A percentile compares a stretch with the other conserved stretches of the same genome.
These are phyloP conservation scores for Dascillus cervinus DNA, from an alignment of 2,888 invertebrate species.

Conservation along the genomic window DNA sequence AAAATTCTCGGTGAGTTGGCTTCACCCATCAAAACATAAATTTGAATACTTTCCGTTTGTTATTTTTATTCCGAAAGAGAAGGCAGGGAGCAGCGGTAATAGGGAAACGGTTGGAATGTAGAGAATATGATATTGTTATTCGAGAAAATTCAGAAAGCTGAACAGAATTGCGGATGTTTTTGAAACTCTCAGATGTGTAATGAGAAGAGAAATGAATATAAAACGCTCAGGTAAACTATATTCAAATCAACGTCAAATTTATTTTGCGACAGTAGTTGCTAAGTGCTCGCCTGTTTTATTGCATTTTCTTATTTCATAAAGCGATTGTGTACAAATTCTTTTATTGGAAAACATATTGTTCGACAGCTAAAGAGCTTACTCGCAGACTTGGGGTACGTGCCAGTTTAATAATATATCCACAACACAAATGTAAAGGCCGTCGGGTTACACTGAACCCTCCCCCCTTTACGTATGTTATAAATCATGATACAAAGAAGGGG, in stretches of 20 bases:
- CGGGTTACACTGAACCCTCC: too few relatives aligned
- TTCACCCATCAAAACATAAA: slow-evolving; percentile 24
- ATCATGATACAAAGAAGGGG: slow-evolving; percentile 19
- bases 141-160: slow-evolving; percentile 22
- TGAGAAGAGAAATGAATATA: slow-evolving; percentile 16
- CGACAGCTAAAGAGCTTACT: too few relatives aligned
- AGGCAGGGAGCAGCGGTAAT: neutral
- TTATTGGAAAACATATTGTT: slow-evolving; percentile 30
- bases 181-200: slow-evolving; percentile 14
- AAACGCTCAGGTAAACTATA: slow-evolving; percentile 11
- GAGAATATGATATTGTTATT: slow-evolving; percentile 26
- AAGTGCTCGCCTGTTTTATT: too few relatives aligned
- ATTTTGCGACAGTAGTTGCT: too few relatives aligned
- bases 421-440: slow-evolving; percentile 22
- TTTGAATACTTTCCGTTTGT: slow-evolving; percentile 28
- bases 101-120: slow-evolving; percentile 17
- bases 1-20: too few relatives aligned
- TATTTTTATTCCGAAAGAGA: slow-evolving; percentile 23
- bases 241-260: slow-evolving; percentile 17
- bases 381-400: slow-evolving; percentile 27
- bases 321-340: slow-evolving; percentile 8
- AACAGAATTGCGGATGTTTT: slow-evolving; percentile 19
- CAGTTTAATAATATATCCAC: slow-evolving; percentile 31
- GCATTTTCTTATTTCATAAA: neutral
- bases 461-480: slow-evolving; percentile 22